A percentile compares a stretch with the other conserved stretches of the same genome.
Conservation (phyloP, 2,797 vertebrate genomes). For the Lacerta viridis region DNA sequence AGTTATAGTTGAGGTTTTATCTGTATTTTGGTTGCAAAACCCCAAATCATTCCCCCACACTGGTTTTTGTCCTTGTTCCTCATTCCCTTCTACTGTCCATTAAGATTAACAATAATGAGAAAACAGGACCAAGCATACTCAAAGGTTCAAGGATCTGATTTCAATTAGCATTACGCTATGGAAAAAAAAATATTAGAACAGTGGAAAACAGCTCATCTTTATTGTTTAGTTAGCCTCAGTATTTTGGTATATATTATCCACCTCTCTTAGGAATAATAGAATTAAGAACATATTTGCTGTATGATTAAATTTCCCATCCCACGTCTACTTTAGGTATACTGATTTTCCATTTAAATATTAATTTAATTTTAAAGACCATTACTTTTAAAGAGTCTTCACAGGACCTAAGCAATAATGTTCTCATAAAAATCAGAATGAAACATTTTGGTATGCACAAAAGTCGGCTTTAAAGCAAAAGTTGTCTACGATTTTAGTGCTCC, state of each 20-base stretch:
- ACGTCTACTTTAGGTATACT: neutral
- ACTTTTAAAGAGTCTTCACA: constrained; percentile 18
- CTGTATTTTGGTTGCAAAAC: neutral
- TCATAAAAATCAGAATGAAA: constrained; percentile 20
- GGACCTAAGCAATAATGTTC: neutral
- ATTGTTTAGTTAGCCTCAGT: constrained; percentile 22
- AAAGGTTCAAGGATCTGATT: constrained; percentile 1
- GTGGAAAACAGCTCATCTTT: constrained; percentile 7
- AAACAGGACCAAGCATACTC: neutral
- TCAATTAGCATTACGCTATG: neutral
- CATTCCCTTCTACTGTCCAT: constrained; percentile 1
- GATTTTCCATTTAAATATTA: constrained; percentile 18
- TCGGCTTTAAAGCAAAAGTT: neutral
- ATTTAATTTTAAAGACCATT: constrained; percentile 5
- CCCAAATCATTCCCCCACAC: neutral
- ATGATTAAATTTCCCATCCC: neutral
- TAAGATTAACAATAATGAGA: constrained; percentile 10
- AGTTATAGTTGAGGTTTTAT: neutral
- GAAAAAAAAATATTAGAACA: neutral
- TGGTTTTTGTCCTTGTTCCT: constrained; percentile 3
- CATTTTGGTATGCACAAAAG: neutral
- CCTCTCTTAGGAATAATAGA: neutral
- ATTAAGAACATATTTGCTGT: constrained; percentile 11
- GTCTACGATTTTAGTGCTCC: neutral
- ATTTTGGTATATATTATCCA: neutral